Conservation (phyloP, 2,888 invertebrate genomes). For the Pasiphila rectangulata region DNA sequence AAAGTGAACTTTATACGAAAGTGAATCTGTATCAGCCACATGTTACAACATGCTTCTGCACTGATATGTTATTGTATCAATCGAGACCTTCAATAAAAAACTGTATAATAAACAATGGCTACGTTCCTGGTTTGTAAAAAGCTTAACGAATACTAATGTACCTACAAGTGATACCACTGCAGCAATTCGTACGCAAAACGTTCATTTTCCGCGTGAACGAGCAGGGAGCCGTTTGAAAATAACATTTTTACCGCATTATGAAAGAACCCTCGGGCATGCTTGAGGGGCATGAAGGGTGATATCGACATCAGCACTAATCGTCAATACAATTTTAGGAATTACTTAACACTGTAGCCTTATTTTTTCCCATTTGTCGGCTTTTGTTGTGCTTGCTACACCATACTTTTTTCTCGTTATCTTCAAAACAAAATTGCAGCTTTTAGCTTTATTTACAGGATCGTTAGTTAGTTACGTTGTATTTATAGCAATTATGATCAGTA, state of each 20-base stretch:
- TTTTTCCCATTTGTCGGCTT: neutral
- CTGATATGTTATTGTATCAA: slow-evolving; percentile 2
- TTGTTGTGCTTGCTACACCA: neutral
- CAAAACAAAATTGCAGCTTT: neutral
- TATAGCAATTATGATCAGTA: slow-evolving; percentile 56
- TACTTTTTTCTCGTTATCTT: neutral
- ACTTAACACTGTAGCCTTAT: slow-evolving; percentile 41
- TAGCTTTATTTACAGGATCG: slow-evolving; percentile 9
- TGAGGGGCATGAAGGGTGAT: slow-evolving; percentile 51
- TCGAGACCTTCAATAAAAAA: slow-evolving; percentile 7
- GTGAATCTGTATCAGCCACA: neutral
- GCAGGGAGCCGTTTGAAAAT: slow-evolving; percentile 59
- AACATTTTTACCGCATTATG: slow-evolving; percentile 66
- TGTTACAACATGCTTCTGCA: neutral
- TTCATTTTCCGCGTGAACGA: slow-evolving; percentile 61
- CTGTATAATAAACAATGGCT: slow-evolving; percentile 14
- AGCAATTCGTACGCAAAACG: slow-evolving; percentile 45
- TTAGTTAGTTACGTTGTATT: slow-evolving; percentile 27
- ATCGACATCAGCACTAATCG: slow-evolving; percentile 50
- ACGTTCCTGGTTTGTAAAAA: slow-evolving; percentile 16
- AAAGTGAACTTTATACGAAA: neutral
- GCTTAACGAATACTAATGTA: slow-evolving; percentile 34
- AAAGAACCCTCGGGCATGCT: slow-evolving; percentile 58
- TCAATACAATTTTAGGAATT: slow-evolving; percentile 42
- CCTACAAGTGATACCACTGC: slow-evolving; percentile 20